A percentile compares a stretch with the other conserved stretches of the same genome.
phyloP scores from a whole-genome alignment of 1,140 invertebrate species.

The Formica selysi region DNA sequence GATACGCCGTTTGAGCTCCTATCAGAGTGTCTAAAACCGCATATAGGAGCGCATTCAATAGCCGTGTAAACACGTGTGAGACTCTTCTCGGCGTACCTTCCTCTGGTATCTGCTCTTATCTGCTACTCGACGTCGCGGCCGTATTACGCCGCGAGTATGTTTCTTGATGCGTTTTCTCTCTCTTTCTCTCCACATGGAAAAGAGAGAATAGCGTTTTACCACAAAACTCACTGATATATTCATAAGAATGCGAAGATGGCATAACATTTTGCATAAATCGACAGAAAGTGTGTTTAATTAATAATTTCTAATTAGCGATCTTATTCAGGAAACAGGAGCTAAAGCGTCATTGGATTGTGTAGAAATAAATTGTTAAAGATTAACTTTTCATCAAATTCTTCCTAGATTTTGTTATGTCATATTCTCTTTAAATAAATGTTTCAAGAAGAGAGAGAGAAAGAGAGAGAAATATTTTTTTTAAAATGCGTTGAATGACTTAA shows the following conservation, averaged over 20 bases:
- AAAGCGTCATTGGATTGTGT: background rate
- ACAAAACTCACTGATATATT: background rate
- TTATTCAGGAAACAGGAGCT: background rate
- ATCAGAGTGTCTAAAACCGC: conserved; percentile 71
- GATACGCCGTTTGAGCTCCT: conserved; percentile 70
- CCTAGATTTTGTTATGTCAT: background rate
- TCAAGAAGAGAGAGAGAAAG: background rate
- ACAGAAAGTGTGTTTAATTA: background rate
- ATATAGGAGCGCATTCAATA: conserved; percentile 71
- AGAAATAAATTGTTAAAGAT: background rate
- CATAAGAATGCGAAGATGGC: background rate
- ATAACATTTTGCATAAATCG: background rate
- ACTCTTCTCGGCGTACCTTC: conserved; percentile 57
- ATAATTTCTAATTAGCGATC: background rate
- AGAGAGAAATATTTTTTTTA: background rate
- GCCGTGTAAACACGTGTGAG: conserved; percentile 68
- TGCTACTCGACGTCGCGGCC: conserved; percentile 17
- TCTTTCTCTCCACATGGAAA: background rate
- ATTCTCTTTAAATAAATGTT: background rate
- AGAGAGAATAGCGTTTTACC: background rate
- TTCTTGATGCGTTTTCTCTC: background rate
- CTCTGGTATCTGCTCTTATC: conserved; percentile 50
- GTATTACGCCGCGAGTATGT: conserved; percentile 28
- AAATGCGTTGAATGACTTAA: background rate
- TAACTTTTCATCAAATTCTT: background rate